phyloP scores from a whole-genome alignment of 2,888 invertebrate species.

The Alviniconcha strummeri region DNA sequence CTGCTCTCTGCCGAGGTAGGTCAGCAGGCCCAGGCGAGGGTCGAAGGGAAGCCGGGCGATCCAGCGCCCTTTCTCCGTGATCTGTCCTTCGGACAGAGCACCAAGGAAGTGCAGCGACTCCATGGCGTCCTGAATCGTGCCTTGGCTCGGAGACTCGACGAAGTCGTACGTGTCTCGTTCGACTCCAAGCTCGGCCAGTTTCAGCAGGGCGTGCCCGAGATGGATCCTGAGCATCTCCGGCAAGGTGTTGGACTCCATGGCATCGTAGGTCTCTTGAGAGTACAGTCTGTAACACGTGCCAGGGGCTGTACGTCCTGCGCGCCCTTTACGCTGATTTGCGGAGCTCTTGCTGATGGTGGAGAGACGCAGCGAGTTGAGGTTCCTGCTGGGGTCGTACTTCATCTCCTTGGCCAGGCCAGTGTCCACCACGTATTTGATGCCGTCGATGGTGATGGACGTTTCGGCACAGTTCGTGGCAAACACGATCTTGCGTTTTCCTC shows the following conservation, averaged over 20 bases:
- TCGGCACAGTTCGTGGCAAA: conserved; percentile 74
- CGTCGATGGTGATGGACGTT: conserved; percentile 73
- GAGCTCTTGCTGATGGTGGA: conserved; percentile 67
- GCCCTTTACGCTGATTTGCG: conserved; percentile 73
- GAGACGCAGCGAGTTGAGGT: conserved; percentile 62
- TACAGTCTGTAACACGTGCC: conserved; percentile 73
- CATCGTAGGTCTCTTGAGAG: conserved; percentile 60
- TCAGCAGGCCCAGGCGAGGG: conserved; percentile 58
- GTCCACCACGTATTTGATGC: conserved; percentile 73
- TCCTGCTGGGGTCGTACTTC: conserved; percentile 65
- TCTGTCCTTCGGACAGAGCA: conserved; percentile 54
- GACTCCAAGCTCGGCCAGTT: conserved; percentile 67
- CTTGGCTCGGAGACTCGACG: conserved; percentile 64
- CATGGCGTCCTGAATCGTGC: conserved; percentile 58
- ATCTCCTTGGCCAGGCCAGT: conserved; percentile 72
- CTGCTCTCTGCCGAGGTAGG: conserved; percentile 11
- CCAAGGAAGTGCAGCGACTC: conserved; percentile 58
- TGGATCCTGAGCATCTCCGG: conserved; percentile 71
- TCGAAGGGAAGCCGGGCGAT: conserved; percentile 67
- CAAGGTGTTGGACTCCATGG: conserved; percentile 57
- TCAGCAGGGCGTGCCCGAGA: conserved; percentile 64
- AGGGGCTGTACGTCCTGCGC: conserved; percentile 71
- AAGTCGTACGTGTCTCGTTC: conserved; percentile 66
- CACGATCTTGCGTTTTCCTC: conserved; percentile 67
- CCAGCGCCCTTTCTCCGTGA: conserved; percentile 65